These are phyloP conservation scores for Dicyrtomina minuta DNA, from an alignment of 2,888 invertebrate genomes.

Conservation along the genomic window DNA sequence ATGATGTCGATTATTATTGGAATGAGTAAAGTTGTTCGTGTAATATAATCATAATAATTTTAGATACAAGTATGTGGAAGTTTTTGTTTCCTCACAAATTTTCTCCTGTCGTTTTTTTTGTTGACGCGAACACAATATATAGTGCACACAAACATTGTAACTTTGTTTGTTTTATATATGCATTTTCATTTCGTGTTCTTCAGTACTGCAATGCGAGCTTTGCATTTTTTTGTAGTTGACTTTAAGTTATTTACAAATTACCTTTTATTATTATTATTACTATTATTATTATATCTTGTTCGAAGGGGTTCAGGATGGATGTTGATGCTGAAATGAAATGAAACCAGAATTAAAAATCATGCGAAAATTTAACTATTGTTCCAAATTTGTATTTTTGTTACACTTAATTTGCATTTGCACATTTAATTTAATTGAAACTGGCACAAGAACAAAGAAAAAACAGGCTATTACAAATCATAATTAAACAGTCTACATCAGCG, in stretches of 20 bases:
- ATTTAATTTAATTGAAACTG: too few species aligned
- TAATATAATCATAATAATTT: too few species aligned
- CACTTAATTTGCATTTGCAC: too few species aligned
- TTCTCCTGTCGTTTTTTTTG: slow-evolving; percentile 5
- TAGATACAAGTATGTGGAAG: too few species aligned
- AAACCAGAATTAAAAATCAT: background rate
- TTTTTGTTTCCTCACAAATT: too few species aligned
- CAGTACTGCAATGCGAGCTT: slow-evolving; percentile 20
- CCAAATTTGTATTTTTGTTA: too few species aligned
- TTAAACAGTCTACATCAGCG: too few species aligned
- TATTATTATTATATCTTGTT: background rate
- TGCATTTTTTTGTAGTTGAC: slow-evolving; percentile 21
- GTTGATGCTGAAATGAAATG: slow-evolving; percentile 7
- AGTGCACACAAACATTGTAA: background rate
- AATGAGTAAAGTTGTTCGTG: slow-evolving; percentile 2
- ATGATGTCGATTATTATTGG: slow-evolving; percentile 13
- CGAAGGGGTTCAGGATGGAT: slow-evolving; percentile 11
- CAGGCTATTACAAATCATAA: too few species aligned
- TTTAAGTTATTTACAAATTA: slow-evolving; percentile 17
- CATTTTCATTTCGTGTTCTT: slow-evolving; percentile 8
- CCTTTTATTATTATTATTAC: slow-evolving; percentile 4
- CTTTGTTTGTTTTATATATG: background rate
- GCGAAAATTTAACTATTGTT: too few species aligned
- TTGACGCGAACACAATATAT: background rate
- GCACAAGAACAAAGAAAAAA: too few species aligned